Percentiles rank a stretch among this genome's conserved stretches.
Evolutionary conservation across 2,113 vertebrate genomes (phyloP).

Genomic region (Ctenodactylus gundi): DNA sequence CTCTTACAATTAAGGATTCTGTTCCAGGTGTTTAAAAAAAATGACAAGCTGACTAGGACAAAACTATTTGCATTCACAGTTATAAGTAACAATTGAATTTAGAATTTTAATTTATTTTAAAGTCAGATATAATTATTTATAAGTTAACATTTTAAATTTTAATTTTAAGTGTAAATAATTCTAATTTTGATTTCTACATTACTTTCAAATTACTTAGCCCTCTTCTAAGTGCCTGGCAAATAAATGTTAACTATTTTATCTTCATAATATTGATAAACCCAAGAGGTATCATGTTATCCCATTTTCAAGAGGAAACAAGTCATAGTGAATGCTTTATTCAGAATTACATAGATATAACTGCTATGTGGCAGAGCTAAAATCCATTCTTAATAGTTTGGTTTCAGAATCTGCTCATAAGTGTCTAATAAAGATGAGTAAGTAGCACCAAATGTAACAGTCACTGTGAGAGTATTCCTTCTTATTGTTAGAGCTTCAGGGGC

Average conservation of each 20-base stretch:
- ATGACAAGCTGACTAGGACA: background rate
- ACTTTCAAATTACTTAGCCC: background rate
- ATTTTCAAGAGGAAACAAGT: background rate
- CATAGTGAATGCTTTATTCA: background rate
- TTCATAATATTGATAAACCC: background rate
- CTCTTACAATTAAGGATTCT: background rate
- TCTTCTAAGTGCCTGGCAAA: background rate
- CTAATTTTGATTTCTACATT: background rate
- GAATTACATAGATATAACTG: background rate
- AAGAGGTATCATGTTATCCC: background rate
- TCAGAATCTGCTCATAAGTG: background rate
- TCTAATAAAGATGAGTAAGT: background rate
- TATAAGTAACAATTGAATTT: background rate
- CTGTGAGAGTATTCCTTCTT: accelerated
- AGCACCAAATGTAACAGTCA: background rate
- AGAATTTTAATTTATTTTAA: conserved; percentile 22
- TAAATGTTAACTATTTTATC: background rate
- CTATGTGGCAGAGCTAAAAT: background rate
- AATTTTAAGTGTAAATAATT: background rate
- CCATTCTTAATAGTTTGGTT: background rate
- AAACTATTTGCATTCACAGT: background rate
- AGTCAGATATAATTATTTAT: background rate
- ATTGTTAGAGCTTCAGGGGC: background rate
- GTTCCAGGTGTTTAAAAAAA: background rate
- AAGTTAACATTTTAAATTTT: background rate